Base-by-base conservation (phyloP, 1,140 invertebrate species). In the Eubasilissa regina region DNA sequence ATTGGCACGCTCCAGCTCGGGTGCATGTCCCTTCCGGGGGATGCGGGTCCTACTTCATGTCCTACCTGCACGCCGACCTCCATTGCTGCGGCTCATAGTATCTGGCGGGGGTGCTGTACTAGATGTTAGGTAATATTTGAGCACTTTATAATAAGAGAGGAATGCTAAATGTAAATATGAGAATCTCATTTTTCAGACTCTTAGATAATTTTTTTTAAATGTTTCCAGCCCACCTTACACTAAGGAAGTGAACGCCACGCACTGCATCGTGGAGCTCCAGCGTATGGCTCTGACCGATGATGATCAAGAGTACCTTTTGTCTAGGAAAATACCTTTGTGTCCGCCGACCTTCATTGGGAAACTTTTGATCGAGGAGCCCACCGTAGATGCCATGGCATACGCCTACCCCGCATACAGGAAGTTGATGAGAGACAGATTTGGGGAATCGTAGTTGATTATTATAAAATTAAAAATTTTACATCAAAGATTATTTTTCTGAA, bases 11-110 rank as follows among this genome's bases (percentile, higher is more conserved):
- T 13, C 11, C 9, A 19, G 84, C 85, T 3, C 78, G 83, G 1
- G 1, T 80, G 13, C 93, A 93, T 13, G 1, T 35, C 92, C 94
- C 1, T 97, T 95, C 85, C 84, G 89, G 6, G 89, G 91, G 11
- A 92, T 95, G 86, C 88, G 90, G 0, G 94, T 93, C 0, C 87
- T 96, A 12, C 85, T 97, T n/a, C 89, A 94, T 81, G 89, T 92
- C n/a, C 87, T 89, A 11, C 89, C 90, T 11, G 90, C 91, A 1
- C 92, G 92, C 78, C 88, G 91, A 47, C 89, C 89, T 1, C 91
- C 93, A 60, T 93, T 95, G 79, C 86, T 90, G 10, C 89, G 94
- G 77, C 89, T 96, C 0, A 89, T 97, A 43, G 86, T 90, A 53
- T 94, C 94, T 4, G 95, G 95, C 0, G 93, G 92, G 4, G 95